Base-by-base conservation (phyloP, 2,888 invertebrate genomes). In the Polyommatus iphigenia region DNA sequence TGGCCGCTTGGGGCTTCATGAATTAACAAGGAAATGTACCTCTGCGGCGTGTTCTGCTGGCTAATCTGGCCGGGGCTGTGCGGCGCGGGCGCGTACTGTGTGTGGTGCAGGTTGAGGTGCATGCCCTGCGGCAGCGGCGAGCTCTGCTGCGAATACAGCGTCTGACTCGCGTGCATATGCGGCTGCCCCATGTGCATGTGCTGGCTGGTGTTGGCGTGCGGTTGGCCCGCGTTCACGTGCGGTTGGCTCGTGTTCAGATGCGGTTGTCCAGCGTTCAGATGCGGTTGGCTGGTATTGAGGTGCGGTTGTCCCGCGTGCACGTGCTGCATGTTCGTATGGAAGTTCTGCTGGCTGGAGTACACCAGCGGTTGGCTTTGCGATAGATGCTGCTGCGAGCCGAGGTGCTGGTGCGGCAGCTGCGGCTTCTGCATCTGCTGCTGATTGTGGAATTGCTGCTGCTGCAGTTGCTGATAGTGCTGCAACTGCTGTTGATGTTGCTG, bases 1-100 rank as follows among this genome's bases (percentile, higher is more conserved):
- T n/a, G n/a, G n/a, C n/a, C n/a, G n/a, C n/a, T n/a, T n/a, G n/a
- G n/a, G n/a, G n/a, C n/a, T n/a, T n/a, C n/a, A n/a, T n/a, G n/a
- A n/a, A n/a, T n/a, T n/a, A n/a, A n/a, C n/a, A n/a, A n/a, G n/a
- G n/a, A n/a, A n/a, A n/a, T n/a, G n/a, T n/a, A 90, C 90, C 90
- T 87, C 78, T 89, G 90, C n/a, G 86, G 86, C 71, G 86, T 88
- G 50, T 81, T 81, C 46, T 88, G 87, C 29, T 89, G 89, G 80
- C 85, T 86, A 24, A 78, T 80, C 71, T 83, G 83, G 24, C 79
- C 46, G n/a, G 80, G 81, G 67, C 78, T 81, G 79, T 88, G 88
- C 41, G 85, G 80, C 36, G 78, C 62, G 36, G 81, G 81, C 32
- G 76, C 67, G 77, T 84, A 84, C 80, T 83, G 41, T 10, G 41